Percentiles rank a stretch among this genome's conserved stretches.
These are phyloP conservation scores for Agrochola lota DNA, from an alignment of 2,888 invertebrate species.

Conservation along the genomic window DNA sequence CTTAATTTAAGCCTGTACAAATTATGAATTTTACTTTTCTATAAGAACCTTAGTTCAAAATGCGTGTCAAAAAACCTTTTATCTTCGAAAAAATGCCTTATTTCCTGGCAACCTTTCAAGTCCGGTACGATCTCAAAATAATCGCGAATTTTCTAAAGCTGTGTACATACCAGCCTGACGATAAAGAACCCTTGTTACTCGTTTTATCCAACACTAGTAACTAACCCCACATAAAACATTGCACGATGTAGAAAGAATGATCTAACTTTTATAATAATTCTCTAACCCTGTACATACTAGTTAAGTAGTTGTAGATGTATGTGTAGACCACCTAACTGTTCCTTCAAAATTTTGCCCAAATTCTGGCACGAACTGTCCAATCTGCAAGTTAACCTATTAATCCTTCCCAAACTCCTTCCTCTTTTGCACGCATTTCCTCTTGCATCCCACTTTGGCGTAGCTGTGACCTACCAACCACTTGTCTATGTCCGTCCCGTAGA, in stretches of 20 bases:
- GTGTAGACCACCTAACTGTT: constrained; percentile 34
- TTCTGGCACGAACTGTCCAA: constrained; percentile 21
- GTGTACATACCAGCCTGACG: constrained; percentile 80
- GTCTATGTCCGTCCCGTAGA: constrained; percentile 45
- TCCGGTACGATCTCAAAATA: constrained; percentile 40
- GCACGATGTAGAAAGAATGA: constrained; percentile 61
- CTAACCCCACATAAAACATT: constrained; percentile 75
- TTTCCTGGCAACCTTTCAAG: constrained; percentile 49
- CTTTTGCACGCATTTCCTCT: constrained; percentile 61
- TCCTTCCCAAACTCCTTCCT: constrained; percentile 37
- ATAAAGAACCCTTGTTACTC: constrained; percentile 89
- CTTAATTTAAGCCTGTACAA: constrained; percentile 24
- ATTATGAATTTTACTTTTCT: constrained; percentile 26
- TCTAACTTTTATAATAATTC: constrained; percentile 59
- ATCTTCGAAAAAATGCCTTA: constrained; percentile 22
- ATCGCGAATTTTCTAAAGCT: constrained; percentile 64
- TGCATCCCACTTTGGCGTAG: constrained; percentile 34
- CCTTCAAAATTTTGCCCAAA: constrained; percentile 29
- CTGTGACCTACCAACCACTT: constrained; percentile 19
- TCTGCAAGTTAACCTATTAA: constrained; percentile 53
- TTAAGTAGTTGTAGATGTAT: constrained; percentile 61
- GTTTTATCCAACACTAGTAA: constrained; percentile 85
- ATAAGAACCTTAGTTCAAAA: constrained; percentile 49
- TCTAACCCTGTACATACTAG: constrained; percentile 62
- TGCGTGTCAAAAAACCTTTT: constrained; percentile 36